Evolutionary conservation across 2,797 vertebrate species (phyloP), one percentile per base, ranked within the genome.

Genomic region (Pantherophis vulpinus): DNA sequence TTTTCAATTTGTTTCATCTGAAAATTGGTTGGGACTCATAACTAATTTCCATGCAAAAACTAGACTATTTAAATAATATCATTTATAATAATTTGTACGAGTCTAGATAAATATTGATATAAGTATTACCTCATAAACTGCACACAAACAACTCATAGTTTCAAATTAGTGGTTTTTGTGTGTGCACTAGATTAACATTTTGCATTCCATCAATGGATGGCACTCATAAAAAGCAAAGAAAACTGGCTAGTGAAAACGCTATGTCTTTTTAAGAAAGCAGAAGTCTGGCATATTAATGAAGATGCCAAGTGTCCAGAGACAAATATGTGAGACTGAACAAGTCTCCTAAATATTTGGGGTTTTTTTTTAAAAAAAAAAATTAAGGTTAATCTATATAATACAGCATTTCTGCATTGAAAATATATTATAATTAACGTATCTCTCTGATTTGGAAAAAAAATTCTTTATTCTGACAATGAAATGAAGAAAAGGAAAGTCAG

Each of bases 1-100:
- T 92, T 79, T 11, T 42, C 70, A 91, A 25, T 3, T 61, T 37
- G 61, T 86, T 5, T 42, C 25, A 1, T 0, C 6, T 90, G 54
- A 94, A 6, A 0, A 37, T 32, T 29, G 27, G 12, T 51, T 63
- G 37, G 32, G 59, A 14, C 7, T 29, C 51, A 56, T n/a, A 56
- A 42, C 5, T 56, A n/a, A 90, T 91, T 90, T 58, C 83, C 60
- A 90, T 3, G 7, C 47, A 93, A 87, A 59, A 88, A 92, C 0
- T 23, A 58, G 9, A 79, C 93, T 56, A 91, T 86, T 89, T 94
- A 58, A 32, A 87, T 27, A 90, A 90, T 54, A 90, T 18, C 10
- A 93, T 59, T 14, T 37, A 58, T 2, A 93, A 74, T 60, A 92
- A 88, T 56, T 93, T 90, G 37, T 95, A 94, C 23, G 91, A 91